Base-by-base conservation (phyloP, 2,888 invertebrate genomes). In the Apodemia mormo region DNA sequence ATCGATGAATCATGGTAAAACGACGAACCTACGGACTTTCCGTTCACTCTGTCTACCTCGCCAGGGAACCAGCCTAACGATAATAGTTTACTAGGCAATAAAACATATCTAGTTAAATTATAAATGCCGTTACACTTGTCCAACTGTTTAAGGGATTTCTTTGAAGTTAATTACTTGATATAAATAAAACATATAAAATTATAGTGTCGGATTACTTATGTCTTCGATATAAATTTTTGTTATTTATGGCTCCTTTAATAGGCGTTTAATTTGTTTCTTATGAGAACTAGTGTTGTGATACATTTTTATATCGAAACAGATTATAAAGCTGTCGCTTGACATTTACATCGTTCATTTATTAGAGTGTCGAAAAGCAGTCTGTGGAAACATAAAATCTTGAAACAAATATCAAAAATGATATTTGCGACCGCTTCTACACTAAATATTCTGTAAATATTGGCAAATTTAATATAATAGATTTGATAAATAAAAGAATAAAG, bases 181-280 rank as follows among this genome's bases (percentile, higher is more conserved):
- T 56, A 61, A 49, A 58, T 68, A 49, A 68, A 61, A 68, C 68
- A 33, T 61, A 68, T 58, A 58, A 61, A 61, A 64, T 61, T 68
- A 45, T 64, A 68, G 58, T 49, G 33, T 33, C 86, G 87, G 90
- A 90, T 86, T 88, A 87, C 89, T 84, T 82, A 85, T 84, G 86
- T 85, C 85, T 87, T 85, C 85, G 85, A 83, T 89, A 88, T 90
- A 92, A 91, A 91, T 89, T 89, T 84, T 72, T 78, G 81, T 88
- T 81, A 92, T 92, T 92, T 92, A 92, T 88, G 86, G 74, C 77
- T 66, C 75, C 76, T 86, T 86, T 87, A 86, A 88, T 85, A 80
- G 84, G 81, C 79, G 77, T 83, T 85, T 89, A 85, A 85, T 86
- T 80, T 84, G 75, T 74, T 83, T 82, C 61, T 64, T 37, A 82